Evolutionary conservation across 1,140 invertebrate species (phyloP).

Genomic region (Drosophila prosaltans): DNA sequence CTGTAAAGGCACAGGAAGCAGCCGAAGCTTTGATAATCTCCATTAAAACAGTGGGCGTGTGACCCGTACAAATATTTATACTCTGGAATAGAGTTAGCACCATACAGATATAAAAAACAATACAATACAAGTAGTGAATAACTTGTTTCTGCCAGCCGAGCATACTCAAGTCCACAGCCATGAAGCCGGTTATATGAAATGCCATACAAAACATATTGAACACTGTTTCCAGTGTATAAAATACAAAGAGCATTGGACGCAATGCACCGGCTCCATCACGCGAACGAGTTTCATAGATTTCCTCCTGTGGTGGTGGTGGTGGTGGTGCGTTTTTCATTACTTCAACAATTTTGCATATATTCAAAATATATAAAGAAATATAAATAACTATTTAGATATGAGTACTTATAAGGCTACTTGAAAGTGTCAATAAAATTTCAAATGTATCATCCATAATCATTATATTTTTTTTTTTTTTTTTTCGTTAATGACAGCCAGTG

Average conservation of each 20-base stretch:
- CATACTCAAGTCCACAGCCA: background rate
- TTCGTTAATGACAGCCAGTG: background rate
- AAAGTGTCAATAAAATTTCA: background rate
- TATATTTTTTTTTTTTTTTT: background rate
- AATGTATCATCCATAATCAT: background rate
- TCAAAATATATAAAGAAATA: background rate
- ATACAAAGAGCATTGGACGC: conserved; percentile 38
- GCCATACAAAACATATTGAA: conserved; percentile 42
- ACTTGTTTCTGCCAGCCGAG: conserved; percentile 3
- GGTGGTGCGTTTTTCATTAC: background rate
- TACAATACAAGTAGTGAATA: conserved; percentile 27
- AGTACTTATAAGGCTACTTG: background rate
- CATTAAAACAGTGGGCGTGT: conserved; percentile 1
- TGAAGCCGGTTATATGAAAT: conserved; percentile 37
- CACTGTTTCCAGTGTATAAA: conserved; percentile 38
- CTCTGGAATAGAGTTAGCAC: conserved; percentile 48
- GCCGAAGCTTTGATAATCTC: conserved; percentile 30
- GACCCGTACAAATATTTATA: conserved; percentile 43
- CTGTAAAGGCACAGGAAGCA: conserved; percentile 19
- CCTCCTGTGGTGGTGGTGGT: background rate
- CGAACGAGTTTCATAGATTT: background rate
- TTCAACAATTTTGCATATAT: background rate
- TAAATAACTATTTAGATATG: background rate
- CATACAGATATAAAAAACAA: conserved; percentile 33
- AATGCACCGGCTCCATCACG: conserved; percentile 14